Evolutionary conservation across 2,797 vertebrate genomes (phyloP).

Genomic region (Microctenopoma stevenorrisi): DNA sequence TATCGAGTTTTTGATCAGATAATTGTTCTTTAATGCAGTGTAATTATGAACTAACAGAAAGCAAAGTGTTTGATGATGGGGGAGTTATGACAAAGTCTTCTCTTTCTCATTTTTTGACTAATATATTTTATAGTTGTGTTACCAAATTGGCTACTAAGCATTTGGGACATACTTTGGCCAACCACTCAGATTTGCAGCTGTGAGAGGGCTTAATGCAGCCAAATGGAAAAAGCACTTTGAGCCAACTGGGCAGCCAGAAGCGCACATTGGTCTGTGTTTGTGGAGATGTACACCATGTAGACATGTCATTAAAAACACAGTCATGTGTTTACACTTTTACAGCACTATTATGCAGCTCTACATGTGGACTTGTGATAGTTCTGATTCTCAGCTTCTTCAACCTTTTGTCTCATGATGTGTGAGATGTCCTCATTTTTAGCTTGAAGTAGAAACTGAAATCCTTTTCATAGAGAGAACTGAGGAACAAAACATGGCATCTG

Average conservation of each 20-base stretch:
- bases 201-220: neutral
- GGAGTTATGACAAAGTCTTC: neutral
- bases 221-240: neutral
- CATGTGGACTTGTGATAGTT: too few species aligned
- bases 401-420: neutral
- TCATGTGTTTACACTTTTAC: too few species aligned
- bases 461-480: neutral
- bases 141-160: neutral
- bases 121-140: neutral
- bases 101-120: too few species aligned
- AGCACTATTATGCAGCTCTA: too few species aligned
- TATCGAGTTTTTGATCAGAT: neutral
- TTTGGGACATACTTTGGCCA: neutral
- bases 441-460: neutral
- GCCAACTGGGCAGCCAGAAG: too few species aligned
- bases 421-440: neutral
- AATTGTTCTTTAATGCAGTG: neutral
- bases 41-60: neutral
- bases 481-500: too few species aligned
- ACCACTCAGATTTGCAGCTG: neutral
- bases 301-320: too few species aligned
- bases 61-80: too few species aligned
- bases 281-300: too few species aligned
- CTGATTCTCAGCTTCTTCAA: too few species aligned
- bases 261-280: too few species aligned